Conservation (phyloP, 2,797 vertebrate genomes). For the Rhincodon typus region DNA sequence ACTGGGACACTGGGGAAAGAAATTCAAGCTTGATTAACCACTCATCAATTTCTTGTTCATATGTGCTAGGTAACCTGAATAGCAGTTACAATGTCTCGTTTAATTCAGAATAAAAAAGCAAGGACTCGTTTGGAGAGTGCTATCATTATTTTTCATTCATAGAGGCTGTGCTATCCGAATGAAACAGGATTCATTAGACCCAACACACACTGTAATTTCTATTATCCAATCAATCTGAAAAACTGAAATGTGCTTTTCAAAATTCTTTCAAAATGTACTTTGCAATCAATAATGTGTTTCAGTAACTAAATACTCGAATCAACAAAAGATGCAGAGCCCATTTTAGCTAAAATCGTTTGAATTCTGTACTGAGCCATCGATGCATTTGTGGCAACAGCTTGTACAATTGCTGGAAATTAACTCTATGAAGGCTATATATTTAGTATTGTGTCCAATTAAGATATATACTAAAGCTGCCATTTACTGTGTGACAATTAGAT, state of each 20-base stretch:
- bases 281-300: slow-evolving; percentile 59
- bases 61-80: background rate
- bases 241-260: background rate
- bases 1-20: background rate
- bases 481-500: background rate
- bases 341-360: slow-evolving; percentile 56
- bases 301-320: slow-evolving; percentile 62
- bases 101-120: background rate
- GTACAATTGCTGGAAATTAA: background rate
- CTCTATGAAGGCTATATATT: background rate
- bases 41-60: background rate
- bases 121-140: background rate
- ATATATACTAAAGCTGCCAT: background rate
- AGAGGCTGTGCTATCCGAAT: background rate
- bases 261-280: slow-evolving; percentile 46
- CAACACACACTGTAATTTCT: background rate
- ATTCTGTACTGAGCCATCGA: background rate
- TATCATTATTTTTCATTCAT: background rate
- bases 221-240: slow-evolving; percentile 26
- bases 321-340: slow-evolving; percentile 51
- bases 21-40: background rate
- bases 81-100: background rate
- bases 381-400: background rate
- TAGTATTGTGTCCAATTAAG: too few species aligned
- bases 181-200: background rate